Base-by-base conservation (phyloP, 2,888 invertebrate genomes). In the Helleia helle region DNA sequence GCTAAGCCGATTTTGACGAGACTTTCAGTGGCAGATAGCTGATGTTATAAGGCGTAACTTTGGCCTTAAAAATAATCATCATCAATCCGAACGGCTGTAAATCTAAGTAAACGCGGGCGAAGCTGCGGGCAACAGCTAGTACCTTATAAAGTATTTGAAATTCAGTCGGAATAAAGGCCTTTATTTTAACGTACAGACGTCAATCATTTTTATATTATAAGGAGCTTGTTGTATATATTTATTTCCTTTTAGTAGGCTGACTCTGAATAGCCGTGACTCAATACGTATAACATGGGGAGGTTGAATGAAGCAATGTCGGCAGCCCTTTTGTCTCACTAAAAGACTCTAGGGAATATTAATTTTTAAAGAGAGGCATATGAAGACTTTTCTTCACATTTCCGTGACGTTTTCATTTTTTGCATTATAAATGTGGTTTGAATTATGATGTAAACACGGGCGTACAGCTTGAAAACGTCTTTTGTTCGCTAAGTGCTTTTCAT, bases 181-280 rank as follows among this genome's bases (percentile, higher is more conserved):
- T 22, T n/a, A n/a, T 22, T 22, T 22, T 22, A 22, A 22, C 8
- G 22, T 7, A 22, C 7, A 8, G 22, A 22, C 22, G 8, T 8
- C 22, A 22, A 22, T 22, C 22, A 22, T 22, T 22, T 22, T 6
- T 22, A 22, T 22, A 7, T 22, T 8, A 22, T 22, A 22, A 22
- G 22, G 22, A 22, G 5, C 22, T 22, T 18, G 9, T 15, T 15
- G 22, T 27, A 36, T 60, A 56, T 60, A 58, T 66, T 65, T 61
- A 58, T 57, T 55, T 47, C 46, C 46, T 55, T 50, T 43, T 55
- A 54, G 52, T 51, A 42, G 40, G 53, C 52, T 53, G 62, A 42
- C 43, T 56, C 36, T 58, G 60, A 65, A 67, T 62, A 53, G 52
- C 44, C 41, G 38, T 50, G 52, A 53, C 58, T 53, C 50, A 44